Percentiles rank a stretch among this genome's conserved stretches.
Evolutionary conservation across 2,888 invertebrate species (phyloP).

Genomic region (Sylvicola cinctus): DNA sequence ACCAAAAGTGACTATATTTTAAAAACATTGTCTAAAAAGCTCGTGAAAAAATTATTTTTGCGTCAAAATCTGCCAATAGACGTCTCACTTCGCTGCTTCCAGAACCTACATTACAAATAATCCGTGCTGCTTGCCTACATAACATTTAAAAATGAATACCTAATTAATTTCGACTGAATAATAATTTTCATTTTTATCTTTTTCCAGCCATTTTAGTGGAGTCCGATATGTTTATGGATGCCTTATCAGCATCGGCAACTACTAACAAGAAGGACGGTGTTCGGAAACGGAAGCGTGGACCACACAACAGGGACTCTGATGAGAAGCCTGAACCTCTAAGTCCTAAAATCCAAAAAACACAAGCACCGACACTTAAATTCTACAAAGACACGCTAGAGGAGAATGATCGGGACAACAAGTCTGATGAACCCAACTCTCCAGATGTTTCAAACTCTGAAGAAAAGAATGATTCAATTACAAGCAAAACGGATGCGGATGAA

Average conservation of each 20-base stretch:
- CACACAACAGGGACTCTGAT: slow-evolving; percentile 42
- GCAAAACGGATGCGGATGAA: slow-evolving; percentile 7
- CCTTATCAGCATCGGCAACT: slow-evolving; percentile 56
- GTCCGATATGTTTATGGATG: slow-evolving; percentile 88
- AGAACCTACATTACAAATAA: too few species aligned
- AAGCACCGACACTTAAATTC: slow-evolving; percentile 40
- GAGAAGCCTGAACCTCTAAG: slow-evolving; percentile 31
- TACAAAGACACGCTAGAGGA: slow-evolving; percentile 77
- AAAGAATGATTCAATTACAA: slow-evolving; percentile 12
- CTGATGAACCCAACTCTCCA: slow-evolving; percentile 19
- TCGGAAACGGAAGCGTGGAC: slow-evolving; percentile 57
- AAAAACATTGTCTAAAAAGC: too few species aligned
- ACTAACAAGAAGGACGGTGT: slow-evolving; percentile 43
- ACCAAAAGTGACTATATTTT: too few species aligned
- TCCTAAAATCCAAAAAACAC: slow-evolving; percentile 25
- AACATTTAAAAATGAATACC: too few species aligned
- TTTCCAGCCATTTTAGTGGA: slow-evolving; percentile 62
- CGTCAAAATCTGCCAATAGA: too few species aligned
- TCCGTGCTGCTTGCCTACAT: too few species aligned
- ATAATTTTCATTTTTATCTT: slow-evolving; percentile 10
- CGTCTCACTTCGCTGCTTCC: too few species aligned
- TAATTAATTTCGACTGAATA: neutral
- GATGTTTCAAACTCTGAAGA: slow-evolving; percentile 15
- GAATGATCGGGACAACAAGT: slow-evolving; percentile 11
- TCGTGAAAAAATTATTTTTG: too few species aligned